Conservation (phyloP, 2,797 vertebrate species). For the Decapterus maruadsi region DNA sequence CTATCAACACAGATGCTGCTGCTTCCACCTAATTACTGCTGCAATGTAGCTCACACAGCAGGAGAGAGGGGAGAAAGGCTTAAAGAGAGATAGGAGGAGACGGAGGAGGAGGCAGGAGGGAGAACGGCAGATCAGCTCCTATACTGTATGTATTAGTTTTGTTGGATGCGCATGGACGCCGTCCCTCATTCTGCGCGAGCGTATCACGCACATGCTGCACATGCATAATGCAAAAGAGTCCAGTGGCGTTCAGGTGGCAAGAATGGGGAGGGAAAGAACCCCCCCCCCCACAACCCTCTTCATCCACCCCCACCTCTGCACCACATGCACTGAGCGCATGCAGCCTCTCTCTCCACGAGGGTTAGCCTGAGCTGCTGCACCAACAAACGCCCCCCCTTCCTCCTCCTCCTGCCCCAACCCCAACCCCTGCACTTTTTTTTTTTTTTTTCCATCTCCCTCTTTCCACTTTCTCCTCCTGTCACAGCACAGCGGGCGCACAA, state of each 20-base stretch:
- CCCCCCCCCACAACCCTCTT: too few relatives aligned
- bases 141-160: conserved; percentile 13
- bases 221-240: conserved; percentile 72
- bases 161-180: conserved; percentile 21
- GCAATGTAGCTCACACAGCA: conserved; percentile 55
- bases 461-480: conserved; percentile 38
- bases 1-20: conserved; percentile 45
- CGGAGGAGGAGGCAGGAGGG: background rate
- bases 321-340: conserved; percentile 43
- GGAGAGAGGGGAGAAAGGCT: conserved; percentile 35
- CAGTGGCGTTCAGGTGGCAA: conserved; percentile 58
- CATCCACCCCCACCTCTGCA: conserved; percentile 22
- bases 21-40: conserved; percentile 58
- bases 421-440: conserved; percentile 13
- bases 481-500: conserved; percentile 17
- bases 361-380: conserved; percentile 61
- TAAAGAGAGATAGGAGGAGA: conserved; percentile 28
- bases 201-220: conserved; percentile 47
- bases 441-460: conserved; percentile 16
- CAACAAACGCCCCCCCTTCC: background rate
- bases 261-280: conserved; percentile 13
- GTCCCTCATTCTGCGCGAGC: conserved; percentile 22
- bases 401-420: background rate
- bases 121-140: conserved; percentile 30
- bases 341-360: conserved; percentile 46